These are phyloP conservation scores for Parnassius smintheus DNA, from an alignment of 2,888 invertebrate genomes.

Conservation along the genomic window DNA sequence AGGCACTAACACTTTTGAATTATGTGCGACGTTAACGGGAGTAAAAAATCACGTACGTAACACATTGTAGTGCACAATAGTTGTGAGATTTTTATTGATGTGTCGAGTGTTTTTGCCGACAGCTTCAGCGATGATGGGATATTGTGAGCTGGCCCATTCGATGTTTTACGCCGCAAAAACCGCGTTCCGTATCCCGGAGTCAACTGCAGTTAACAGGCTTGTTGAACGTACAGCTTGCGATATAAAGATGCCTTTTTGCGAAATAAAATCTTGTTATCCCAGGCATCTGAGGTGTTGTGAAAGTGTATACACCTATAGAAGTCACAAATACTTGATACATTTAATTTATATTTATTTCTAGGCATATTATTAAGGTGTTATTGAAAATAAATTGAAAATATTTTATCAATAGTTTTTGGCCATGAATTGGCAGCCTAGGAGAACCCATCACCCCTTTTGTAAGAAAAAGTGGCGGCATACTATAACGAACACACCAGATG, in stretches of 20 bases:
- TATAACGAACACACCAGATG: too few species aligned
- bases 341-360: too few species aligned
- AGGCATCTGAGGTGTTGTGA: too few species aligned
- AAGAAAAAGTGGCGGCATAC: neutral
- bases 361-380: too few species aligned
- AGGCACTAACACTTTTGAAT: constrained; percentile 6
- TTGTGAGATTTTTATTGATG: constrained; percentile 23
- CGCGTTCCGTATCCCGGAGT: constrained; percentile 1
- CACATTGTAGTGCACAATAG: constrained; percentile 21
- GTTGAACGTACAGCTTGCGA: constrained; percentile 3
- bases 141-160: constrained; percentile 21
- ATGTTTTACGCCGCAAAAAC: constrained; percentile 24
- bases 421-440: too few species aligned
- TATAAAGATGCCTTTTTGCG: constrained; percentile 4
- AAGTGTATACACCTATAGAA: too few species aligned
- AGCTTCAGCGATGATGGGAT: constrained; percentile 13
- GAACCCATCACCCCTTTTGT: too few species aligned
- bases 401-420: too few species aligned
- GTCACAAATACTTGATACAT: too few species aligned
- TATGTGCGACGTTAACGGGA: constrained; percentile 15
- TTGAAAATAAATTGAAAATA: too few species aligned
- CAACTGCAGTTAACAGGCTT: neutral
- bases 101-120: constrained; percentile 20
- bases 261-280: constrained; percentile 5
- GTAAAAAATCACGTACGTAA: constrained; percentile 12